Evolutionary conservation across 2,888 invertebrate genomes (phyloP).

Genomic region (Catocala fraxini): DNA sequence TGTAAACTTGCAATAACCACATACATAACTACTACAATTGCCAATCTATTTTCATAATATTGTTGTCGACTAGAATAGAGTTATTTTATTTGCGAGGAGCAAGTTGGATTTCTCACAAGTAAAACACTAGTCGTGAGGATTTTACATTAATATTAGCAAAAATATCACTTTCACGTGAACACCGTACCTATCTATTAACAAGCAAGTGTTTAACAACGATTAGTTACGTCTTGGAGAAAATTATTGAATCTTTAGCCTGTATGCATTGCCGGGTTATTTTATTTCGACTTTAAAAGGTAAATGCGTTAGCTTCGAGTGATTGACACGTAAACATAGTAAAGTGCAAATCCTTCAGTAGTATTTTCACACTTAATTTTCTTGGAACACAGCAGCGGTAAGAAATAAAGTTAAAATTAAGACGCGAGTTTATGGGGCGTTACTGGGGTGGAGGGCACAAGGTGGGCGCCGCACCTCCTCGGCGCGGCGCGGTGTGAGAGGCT

Average conservation of each 20-base stretch:
- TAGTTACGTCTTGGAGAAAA: too few species aligned
- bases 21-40: conserved; percentile 72
- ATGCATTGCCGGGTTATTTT: too few species aligned
- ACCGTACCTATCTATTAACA: too few species aligned
- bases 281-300: too few species aligned
- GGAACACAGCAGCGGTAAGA: conserved; percentile 83
- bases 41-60: conserved; percentile 69
- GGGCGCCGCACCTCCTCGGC: conserved; percentile 53
- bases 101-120: too few species aligned
- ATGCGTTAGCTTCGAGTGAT: conserved; percentile 24
- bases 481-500: conserved; percentile 73
- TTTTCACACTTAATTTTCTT: conserved; percentile 86
- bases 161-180: too few species aligned
- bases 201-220: too few species aligned
- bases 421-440: conserved; percentile 87
- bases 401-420: conserved; percentile 88
- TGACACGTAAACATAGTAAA: conserved; percentile 61
- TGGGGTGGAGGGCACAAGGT: conserved; percentile 75
- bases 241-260: too few species aligned
- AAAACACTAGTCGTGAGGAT: too few species aligned
- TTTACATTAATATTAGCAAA: too few species aligned
- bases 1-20: conserved; percentile 74
- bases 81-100: conserved; percentile 4
- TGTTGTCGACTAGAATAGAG: conserved; percentile 48
- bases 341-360: conserved; percentile 77